These are phyloP conservation scores for Zosterops japonicus DNA, from an alignment of 2,113 vertebrate genomes.

Conservation along the genomic window DNA sequence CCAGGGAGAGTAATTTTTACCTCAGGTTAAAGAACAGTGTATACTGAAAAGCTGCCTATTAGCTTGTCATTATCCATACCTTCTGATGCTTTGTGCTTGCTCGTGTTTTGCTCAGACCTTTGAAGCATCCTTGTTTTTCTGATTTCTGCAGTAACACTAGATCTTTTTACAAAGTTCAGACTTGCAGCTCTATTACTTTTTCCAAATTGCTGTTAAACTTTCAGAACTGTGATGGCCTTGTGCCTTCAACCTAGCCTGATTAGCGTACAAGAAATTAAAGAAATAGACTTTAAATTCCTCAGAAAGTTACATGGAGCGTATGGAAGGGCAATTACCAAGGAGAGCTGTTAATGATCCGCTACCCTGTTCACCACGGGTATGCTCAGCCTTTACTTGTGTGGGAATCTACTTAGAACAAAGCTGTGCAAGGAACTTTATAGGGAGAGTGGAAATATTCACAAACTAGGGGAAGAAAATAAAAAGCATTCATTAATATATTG, in stretches of 20 bases:
- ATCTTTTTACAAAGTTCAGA: conserved; percentile 28
- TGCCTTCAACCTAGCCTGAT: background rate
- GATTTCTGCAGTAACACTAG: conserved; percentile 22
- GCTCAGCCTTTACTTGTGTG: background rate
- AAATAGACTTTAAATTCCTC: background rate
- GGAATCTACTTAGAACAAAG: background rate
- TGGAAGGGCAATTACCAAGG: background rate
- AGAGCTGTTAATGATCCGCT: background rate
- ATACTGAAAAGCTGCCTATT: background rate
- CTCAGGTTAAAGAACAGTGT: background rate
- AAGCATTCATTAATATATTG: background rate
- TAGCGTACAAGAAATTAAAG: background rate
- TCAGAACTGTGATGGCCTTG: background rate
- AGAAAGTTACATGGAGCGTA: background rate
- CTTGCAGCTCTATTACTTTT: background rate
- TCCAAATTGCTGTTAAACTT: background rate
- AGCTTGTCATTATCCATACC: conserved; percentile 21
- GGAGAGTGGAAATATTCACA: background rate
- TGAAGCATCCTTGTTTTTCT: conserved; percentile 18
- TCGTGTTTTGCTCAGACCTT: conserved; percentile 28
- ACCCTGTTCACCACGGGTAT: background rate
- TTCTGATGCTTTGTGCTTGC: conserved; percentile 3
- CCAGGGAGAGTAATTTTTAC: conserved; percentile 3
- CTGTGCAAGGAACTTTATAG: background rate
- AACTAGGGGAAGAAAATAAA: background rate